Base-by-base conservation (phyloP, 2,888 invertebrate genomes). In the Leucozona laternaria region DNA sequence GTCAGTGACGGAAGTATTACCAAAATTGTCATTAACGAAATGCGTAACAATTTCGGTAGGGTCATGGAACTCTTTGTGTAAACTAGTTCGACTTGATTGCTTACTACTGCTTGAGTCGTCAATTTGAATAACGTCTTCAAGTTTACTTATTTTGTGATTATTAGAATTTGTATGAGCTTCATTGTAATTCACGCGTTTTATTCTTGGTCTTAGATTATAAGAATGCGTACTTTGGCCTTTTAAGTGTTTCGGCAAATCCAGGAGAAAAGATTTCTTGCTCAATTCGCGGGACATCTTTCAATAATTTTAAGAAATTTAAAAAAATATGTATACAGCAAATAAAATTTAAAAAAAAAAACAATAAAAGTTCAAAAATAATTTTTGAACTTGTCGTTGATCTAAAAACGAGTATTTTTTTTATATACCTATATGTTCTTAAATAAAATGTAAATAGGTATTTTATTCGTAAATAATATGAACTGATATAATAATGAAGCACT, bases 121-220 rank as follows among this genome's bases (percentile, higher is more conserved):
- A 15, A 48, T 48, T 31, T 31, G 31, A 20, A 20, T 31, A 48
- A 4, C 2, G 1, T 60, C 15, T 66, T 48, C 34, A 20, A 20
- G 10, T 20, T 31, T 13, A 1, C 17, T 13, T 34, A 15, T 15
- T 20, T 31, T 48, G 7, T 66, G 13, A 31, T 11, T 0, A 15
- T 4, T 45, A 1, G 13, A 37, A 60, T 40, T 17, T 58, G 20
- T 37, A 7, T 8, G 0, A n/a, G 8, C 22, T 2, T 66, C 60
- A 22, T 0, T 28, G 28, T 66, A 66, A 48, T 48, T 66, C 2
- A 48, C 10, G 15, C 20, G 34, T 48, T 66, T 66, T 20, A 20
- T 31, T 48, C 48, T 48, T 34, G 66, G 66, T 48, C 66, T 48
- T 2, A 66, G 31, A 20, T 66, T 66, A 22, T 66, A 66, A 0